Evolutionary conservation across 2,888 invertebrate genomes (phyloP), one percentile per base, ranked within the genome.

Genomic region (Norana najaformis): DNA sequence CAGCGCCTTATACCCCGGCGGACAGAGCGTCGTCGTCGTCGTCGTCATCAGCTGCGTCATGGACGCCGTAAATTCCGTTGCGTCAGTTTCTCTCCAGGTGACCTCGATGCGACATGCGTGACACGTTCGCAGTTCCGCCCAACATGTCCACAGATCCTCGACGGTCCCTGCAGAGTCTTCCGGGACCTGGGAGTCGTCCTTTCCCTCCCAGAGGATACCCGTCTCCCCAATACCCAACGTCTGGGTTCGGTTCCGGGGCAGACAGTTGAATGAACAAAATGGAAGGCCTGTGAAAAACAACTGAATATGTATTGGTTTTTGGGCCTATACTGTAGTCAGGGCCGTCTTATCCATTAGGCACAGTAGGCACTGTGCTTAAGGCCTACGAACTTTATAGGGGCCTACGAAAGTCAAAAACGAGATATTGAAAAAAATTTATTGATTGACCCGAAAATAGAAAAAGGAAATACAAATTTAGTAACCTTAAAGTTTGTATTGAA

Each of bases 91-190:
- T 37, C 85, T 35, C 35, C 35, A 35, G 35, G 36, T 85, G 3
- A 85, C 14, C 85, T 85, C 36, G 85, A 85, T 85, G 37, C 85
- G 85, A 85, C 85, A 85, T 37, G 36, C 85, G 35, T 85, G 85
- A 85, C 85, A 85, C 36, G 85, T 85, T 36, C 85, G 35, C 37
- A 85, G 37, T 18, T 85, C 85, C 85, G 37, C 34, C 37, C 85
- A 37, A 36, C 85, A 85, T 6, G 85, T 85, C 36, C 85, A 85
- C 35, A 35, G 35, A 36, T 37, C 85, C 85, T 85, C 85, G 36
- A 35, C 37, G 36, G 36, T 37, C 69, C 69, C 69, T n/a, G 69
- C 69, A n/a, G 69, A n/a, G n/a, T 69, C 69, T 69, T 69, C 69
- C 36, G 35, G 36, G 23, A 30, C 85, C 85, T 36, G 18, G 85